Evolutionary conservation across 2,113 vertebrate genomes (phyloP).

Genomic region (Anoura caudifer): DNA sequence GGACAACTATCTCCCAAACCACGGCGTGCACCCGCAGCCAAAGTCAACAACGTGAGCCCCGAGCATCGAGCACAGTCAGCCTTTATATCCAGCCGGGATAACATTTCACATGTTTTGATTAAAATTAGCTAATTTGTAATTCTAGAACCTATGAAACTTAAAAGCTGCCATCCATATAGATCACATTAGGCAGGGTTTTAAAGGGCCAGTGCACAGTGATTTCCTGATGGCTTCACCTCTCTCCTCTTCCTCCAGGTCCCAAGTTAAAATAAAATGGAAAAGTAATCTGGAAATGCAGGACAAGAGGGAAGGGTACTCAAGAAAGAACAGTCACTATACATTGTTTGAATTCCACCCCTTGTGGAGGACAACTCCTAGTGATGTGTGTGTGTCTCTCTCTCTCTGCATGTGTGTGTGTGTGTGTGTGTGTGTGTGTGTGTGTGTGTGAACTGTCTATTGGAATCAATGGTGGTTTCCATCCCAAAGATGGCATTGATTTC

Average conservation of each 20-base stretch:
- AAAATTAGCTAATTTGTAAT: slow-evolving; percentile 99
- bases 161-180: slow-evolving; percentile 93
- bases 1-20: slow-evolving; percentile 98
- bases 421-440: too few relatives aligned
- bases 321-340: not conserved
- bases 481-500: slow-evolving; percentile 35
- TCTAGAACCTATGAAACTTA: slow-evolving; percentile 95
- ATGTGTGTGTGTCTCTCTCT: not conserved
- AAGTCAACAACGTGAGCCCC: slow-evolving; percentile 97
- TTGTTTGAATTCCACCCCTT: slow-evolving; percentile 33
- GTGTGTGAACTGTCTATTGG: not conserved
- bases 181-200: slow-evolving; percentile 78
- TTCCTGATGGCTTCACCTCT: slow-evolving; percentile 54
- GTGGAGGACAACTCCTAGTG: slow-evolving; percentile 62
- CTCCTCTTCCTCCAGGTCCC: slow-evolving; percentile 11
- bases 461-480: slow-evolving; percentile 53
- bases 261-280: slow-evolving; percentile 59
- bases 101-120: slow-evolving; percentile 99
- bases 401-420: not conserved
- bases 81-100: slow-evolving; percentile 97
- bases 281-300: slow-evolving; percentile 41
- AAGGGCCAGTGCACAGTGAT: slow-evolving; percentile 77
- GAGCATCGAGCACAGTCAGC: slow-evolving; percentile 93
- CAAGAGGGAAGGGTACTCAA: not conserved
- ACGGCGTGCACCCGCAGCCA: slow-evolving; percentile 90